A percentile compares a stretch with the other conserved stretches of the same genome.
Evolutionary conservation across 2,888 invertebrate genomes (phyloP).

Genomic region (Calephelis perditalis): DNA sequence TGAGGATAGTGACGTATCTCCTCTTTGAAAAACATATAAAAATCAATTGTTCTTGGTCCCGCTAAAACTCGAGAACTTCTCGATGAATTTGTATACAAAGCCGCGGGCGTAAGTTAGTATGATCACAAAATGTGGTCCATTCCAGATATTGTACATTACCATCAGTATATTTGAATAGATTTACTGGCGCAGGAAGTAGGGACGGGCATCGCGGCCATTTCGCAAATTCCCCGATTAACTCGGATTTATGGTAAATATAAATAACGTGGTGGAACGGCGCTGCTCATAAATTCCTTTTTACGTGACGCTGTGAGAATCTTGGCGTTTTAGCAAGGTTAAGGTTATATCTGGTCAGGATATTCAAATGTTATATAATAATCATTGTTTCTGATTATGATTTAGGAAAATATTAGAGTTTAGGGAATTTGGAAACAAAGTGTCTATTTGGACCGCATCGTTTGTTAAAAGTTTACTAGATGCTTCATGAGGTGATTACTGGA

Average conservation of each 20-base stretch:
- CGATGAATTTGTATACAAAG: neutral
- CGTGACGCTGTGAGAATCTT: slow-evolving; percentile 2
- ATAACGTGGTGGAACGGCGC: slow-evolving; percentile 17
- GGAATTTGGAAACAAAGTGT: too few species aligned
- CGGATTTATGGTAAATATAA: slow-evolving; percentile 26
- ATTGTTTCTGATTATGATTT: neutral
- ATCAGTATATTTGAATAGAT: slow-evolving; percentile 14
- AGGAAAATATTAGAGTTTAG: neutral
- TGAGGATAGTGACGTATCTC: too few species aligned
- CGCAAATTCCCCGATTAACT: slow-evolving; percentile 24
- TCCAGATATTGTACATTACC: slow-evolving; percentile 14
- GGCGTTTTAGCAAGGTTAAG: slow-evolving; percentile 3
- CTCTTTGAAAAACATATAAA: too few species aligned
- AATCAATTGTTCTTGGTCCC: too few species aligned
- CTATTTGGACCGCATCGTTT: too few species aligned
- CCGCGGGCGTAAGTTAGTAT: neutral
- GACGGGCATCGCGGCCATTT: slow-evolving; percentile 18
- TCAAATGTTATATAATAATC: neutral
- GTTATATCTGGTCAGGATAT: neutral
- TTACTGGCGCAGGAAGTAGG: slow-evolving; percentile 18
- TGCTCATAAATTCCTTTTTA: slow-evolving; percentile 15
- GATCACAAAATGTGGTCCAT: neutral
- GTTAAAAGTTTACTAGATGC: too few species aligned
- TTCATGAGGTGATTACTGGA: too few species aligned
- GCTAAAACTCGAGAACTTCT: too few species aligned